Evolutionary conservation across 1,140 invertebrate genomes (phyloP), one percentile per base, ranked within the genome.

Genomic region (Ericerus pela): DNA sequence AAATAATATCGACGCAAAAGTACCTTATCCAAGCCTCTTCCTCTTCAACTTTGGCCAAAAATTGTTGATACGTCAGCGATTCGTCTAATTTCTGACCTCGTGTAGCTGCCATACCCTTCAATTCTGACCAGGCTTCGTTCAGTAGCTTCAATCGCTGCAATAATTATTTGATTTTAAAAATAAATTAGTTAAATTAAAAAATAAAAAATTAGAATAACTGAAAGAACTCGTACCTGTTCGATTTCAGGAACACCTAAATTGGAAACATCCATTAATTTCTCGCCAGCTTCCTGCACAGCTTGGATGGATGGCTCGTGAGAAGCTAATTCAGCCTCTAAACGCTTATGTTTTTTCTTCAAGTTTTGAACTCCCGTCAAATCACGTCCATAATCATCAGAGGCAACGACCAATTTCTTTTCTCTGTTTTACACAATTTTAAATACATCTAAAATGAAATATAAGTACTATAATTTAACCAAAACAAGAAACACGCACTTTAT

Each of bases 361-460:
- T 99, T 99, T 70, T 98, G 93, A 0, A 99, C 94, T 16, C 93
- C 93, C 11, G 94, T 98, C 62, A 99, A 73, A 69, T 99, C 96
- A 57, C 94, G 84, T 0, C 96, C 96, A 70, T 96, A 99, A 69
- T 99, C 96, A 68, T 97, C 95, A 2, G 91, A 96, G 5, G 90
- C 88, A 1, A 99, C 93, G 5, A 99, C 73, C 12, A 99, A 72
- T 69, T 99, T 98, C 77, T 99, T 99, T 66, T 99, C 96, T 68
- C 81, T 85, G 53, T 26, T 30, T 47, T 16, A 41, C 12, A 64
- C 60, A 62, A 59, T 58, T 47, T 38, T 38, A 60, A 5, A 58
- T 58, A 29, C 41, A 30, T 0, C 1, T 29, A 2, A 28, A 12
- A 33, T 29, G 5, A 38, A 10, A 52, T 11, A 55, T 14, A 12